Evolutionary conservation across 2,888 invertebrate species (phyloP).

Genomic region (Morinoia aosen): DNA sequence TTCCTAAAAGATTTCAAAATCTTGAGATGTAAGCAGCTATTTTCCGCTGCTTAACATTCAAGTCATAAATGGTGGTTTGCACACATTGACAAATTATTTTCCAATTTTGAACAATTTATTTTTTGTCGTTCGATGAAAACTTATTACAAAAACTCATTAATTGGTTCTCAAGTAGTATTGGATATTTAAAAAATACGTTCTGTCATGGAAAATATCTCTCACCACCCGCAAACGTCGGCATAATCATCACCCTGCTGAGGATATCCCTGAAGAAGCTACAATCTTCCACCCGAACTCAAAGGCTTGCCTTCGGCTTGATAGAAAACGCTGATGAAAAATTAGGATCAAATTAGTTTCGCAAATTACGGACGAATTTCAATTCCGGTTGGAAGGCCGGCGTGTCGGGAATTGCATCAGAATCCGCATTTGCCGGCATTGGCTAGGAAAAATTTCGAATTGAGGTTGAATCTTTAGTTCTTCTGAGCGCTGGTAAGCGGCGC

Average conservation of each 20-base stretch:
- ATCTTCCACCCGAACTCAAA: constrained; percentile 34
- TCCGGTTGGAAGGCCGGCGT: constrained; percentile 30
- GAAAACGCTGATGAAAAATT: constrained; percentile 55
- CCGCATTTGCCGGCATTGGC: constrained; percentile 19
- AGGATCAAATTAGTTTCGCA: constrained; percentile 54
- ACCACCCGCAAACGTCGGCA: not conserved
- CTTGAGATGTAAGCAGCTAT: not conserved
- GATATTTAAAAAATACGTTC: not conserved
- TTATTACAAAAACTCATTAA: not conserved
- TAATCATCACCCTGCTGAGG: not conserved
- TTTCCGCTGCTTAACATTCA: not conserved
- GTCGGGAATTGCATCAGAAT: constrained; percentile 16
- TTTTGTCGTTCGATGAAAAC: not conserved
- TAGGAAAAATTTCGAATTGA: not conserved
- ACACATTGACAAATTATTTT: not conserved
- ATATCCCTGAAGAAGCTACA: constrained; percentile 6
- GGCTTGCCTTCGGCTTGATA: constrained; percentile 38
- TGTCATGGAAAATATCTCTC: not conserved
- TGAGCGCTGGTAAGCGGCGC: not conserved
- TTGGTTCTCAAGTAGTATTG: not conserved
- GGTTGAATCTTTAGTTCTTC: constrained; percentile 23
- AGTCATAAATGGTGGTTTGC: not conserved
- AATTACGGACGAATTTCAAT: constrained; percentile 54
- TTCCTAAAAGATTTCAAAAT: not conserved
- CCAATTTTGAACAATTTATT: not conserved